A percentile compares a stretch with the other conserved stretches of the same genome.
phyloP scores from a whole-genome alignment of 2,113 vertebrate genomes.

The Cyprinus carpio region DNA sequence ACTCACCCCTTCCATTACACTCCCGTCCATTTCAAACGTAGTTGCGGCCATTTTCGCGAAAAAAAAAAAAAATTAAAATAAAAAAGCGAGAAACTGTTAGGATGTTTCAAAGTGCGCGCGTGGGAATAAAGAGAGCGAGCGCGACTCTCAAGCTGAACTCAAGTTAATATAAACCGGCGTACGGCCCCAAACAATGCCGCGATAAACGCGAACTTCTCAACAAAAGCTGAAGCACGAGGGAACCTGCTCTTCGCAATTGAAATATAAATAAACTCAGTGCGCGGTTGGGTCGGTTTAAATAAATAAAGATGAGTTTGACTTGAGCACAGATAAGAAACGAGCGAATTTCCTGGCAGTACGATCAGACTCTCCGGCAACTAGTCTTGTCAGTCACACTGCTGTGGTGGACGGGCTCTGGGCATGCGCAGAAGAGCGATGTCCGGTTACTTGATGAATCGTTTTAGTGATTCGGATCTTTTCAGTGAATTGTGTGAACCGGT shows the following conservation, averaged over 20 bases:
- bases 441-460: neutral
- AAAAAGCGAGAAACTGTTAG: no score
- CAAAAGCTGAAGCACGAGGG: slow-evolving; percentile 19
- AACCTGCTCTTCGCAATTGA: neutral
- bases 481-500: neutral
- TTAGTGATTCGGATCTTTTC: neutral
- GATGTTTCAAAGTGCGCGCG: neutral
- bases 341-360: neutral
- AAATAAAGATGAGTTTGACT: neutral
- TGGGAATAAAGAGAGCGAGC: neutral
- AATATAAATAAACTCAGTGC: neutral
- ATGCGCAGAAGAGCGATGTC: slow-evolving; percentile 29
- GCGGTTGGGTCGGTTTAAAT: neutral
- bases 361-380: slow-evolving; percentile 36
- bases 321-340: neutral
- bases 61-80: no score
- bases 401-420: neutral
- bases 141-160: slow-evolving; percentile 2
- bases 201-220: slow-evolving; percentile 55
- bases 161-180: slow-evolving; percentile 46
- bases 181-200: slow-evolving; percentile 58
- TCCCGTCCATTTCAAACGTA: slow-evolving; percentile 85
- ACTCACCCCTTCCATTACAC: slow-evolving; percentile 94
- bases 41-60: slow-evolving; percentile 69
- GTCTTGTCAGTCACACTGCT: slow-evolving; percentile 36